Percentiles rank a stretch among this genome's conserved stretches.
Conservation (phyloP, 2,113 vertebrate species). For the Procavia capensis region DNA sequence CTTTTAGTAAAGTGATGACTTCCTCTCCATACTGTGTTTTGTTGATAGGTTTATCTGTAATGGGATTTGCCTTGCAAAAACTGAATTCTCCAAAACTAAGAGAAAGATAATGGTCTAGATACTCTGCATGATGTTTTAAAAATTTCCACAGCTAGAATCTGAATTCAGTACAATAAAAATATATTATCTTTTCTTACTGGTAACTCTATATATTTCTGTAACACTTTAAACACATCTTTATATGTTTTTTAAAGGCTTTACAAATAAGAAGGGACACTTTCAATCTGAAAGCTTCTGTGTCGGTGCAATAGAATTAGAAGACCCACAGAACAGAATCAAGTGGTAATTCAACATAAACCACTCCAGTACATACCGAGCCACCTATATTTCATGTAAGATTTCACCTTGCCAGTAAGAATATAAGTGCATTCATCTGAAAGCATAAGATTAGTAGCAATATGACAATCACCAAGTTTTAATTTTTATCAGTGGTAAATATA, state of each 20-base stretch:
- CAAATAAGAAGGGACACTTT: constrained; percentile 7
- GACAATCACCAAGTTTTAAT: constrained; percentile 65
- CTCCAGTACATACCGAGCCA: constrained; percentile 64
- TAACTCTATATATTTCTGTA: constrained; percentile 2
- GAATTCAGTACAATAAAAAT: constrained; percentile 24
- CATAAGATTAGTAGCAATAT: constrained; percentile 72
- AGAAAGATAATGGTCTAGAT: constrained; percentile 43
- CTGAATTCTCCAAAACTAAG: constrained; percentile 37
- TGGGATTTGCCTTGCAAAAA: constrained; percentile 26
- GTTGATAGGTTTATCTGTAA: constrained; percentile 44
- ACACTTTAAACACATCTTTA: constrained; percentile 1
- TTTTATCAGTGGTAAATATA: constrained; percentile 49
- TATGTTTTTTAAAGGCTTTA: constrained; percentile 43
- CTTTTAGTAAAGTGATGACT: constrained; percentile 40
- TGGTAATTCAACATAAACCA: constrained; percentile 52
- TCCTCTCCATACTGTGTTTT: constrained; percentile 33
- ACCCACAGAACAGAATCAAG: constrained; percentile 60
- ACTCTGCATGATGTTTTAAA: constrained; percentile 9
- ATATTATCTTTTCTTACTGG: constrained; percentile 36
- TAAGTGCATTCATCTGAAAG: constrained; percentile 78
- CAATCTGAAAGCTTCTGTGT: constrained; percentile 28
- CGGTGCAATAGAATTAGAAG: constrained; percentile 11
- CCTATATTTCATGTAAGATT: constrained; percentile 73
- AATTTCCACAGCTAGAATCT: constrained; percentile 15
- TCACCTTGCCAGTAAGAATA: constrained; percentile 74